Conservation (phyloP, 1,140 invertebrate genomes). For the Apis laboriosa region DNA sequence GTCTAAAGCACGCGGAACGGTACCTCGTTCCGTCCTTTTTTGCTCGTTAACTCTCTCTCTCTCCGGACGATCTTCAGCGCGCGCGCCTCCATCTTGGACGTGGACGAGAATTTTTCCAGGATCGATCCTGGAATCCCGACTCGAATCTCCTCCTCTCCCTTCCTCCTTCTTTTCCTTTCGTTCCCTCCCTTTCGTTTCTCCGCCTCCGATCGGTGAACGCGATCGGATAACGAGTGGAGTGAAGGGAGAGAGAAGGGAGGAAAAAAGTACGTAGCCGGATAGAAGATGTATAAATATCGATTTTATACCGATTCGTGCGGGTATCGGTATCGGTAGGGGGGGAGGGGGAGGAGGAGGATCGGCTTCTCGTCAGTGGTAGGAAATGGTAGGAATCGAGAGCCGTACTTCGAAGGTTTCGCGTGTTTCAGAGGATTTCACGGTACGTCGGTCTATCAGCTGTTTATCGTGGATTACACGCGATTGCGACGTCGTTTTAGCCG, state of each 20-base stretch:
- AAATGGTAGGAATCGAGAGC: slow-evolving; percentile 25
- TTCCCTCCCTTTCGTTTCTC: background rate
- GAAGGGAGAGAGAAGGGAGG: background rate
- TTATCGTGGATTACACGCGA: slow-evolving; percentile 43
- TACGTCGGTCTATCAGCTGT: slow-evolving; percentile 35
- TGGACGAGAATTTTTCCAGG: slow-evolving; percentile 34
- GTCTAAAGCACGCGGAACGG: slow-evolving; percentile 50
- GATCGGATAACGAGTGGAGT: background rate
- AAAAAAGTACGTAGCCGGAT: background rate
- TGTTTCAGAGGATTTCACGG: slow-evolving; percentile 47
- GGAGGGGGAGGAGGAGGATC: background rate
- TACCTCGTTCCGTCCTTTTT: slow-evolving; percentile 41
- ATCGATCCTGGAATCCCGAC: slow-evolving; percentile 2
- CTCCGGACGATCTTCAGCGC: slow-evolving; percentile 21
- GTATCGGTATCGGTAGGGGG: background rate
- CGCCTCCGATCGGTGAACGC: too few species aligned
- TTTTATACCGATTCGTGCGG: background rate
- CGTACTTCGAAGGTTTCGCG: slow-evolving; percentile 36
- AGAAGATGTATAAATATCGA: slow-evolving; percentile 26
- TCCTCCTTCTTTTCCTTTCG: background rate
- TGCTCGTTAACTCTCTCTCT: slow-evolving; percentile 40
- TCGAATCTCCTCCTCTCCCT: background rate
- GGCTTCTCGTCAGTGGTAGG: slow-evolving; percentile 22
- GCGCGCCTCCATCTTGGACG: slow-evolving; percentile 6
- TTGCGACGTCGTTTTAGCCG: slow-evolving; percentile 9